Conservation (phyloP, 2,888 invertebrate species). For the Chamaedrilus cognettii region DNA sequence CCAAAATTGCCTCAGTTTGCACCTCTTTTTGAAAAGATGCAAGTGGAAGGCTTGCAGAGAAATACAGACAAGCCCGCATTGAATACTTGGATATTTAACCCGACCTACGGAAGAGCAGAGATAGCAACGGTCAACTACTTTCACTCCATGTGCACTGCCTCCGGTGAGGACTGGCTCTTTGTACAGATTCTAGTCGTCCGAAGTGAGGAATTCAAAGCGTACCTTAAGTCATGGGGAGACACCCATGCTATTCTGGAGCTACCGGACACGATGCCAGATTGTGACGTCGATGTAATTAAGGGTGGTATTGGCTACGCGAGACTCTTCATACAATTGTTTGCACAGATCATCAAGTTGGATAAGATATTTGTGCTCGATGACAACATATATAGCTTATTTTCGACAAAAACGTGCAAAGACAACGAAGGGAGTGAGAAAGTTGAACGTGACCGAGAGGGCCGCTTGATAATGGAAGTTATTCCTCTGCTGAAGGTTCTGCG, state of each 20-base stretch:
- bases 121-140: constrained; percentile 2
- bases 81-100: constrained; percentile 19
- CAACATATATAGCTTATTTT: constrained; percentile 8
- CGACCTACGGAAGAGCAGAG: constrained; percentile 7
- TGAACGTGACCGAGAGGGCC: too few relatives aligned
- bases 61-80: not conserved
- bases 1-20: too few relatives aligned
- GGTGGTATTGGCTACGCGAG: constrained; percentile 26
- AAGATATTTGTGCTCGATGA: constrained; percentile 26
- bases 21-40: too few relatives aligned
- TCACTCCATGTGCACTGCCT: constrained; percentile 7
- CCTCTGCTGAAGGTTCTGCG: too few relatives aligned
- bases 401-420: too few relatives aligned
- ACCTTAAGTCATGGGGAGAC: constrained; percentile 4
- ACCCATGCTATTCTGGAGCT: constrained; percentile 20
- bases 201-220: constrained; percentile 9
- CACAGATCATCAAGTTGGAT: not conserved
- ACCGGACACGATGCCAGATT: constrained; percentile 14
- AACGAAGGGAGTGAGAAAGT: too few relatives aligned
- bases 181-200: constrained; percentile 17
- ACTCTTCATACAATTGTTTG: constrained; percentile 22
- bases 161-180: not conserved
- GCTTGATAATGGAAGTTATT: too few relatives aligned
- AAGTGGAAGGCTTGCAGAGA: too few relatives aligned
- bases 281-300: constrained; percentile 1